Conservation (phyloP, 2,113 vertebrate genomes). For the Zosterops lateralis region DNA sequence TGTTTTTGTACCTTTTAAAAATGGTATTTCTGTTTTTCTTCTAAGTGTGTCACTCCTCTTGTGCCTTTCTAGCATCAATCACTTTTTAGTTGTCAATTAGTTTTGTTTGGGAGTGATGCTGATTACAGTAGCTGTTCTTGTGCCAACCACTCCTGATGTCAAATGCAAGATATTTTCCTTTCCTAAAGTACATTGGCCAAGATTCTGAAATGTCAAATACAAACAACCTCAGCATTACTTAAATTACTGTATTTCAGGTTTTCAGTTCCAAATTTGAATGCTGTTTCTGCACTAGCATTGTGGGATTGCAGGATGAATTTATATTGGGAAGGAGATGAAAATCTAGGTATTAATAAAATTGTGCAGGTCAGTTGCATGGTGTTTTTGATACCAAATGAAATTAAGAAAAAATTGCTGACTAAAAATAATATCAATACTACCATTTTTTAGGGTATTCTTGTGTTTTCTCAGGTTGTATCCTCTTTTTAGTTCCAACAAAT, state of each 20-base stretch:
- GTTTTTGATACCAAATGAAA: neutral
- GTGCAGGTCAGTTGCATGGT: neutral
- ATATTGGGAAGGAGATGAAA: neutral
- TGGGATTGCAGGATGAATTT: neutral
- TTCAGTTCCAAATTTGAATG: neutral
- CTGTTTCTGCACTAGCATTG: neutral
- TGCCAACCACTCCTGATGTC: neutral
- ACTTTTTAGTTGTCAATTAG: neutral
- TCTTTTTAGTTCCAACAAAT: neutral
- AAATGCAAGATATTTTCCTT: neutral
- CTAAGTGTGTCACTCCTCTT: neutral
- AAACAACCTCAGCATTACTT: neutral
- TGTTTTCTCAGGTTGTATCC: neutral
- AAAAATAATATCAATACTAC: neutral
- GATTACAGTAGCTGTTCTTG: neutral
- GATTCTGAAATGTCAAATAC: neutral
- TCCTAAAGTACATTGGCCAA: neutral
- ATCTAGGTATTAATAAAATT: neutral
- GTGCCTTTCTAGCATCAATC: neutral
- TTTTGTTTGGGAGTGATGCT: neutral
- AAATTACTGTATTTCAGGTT: neutral
- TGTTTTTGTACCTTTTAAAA: neutral
- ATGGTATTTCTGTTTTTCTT: neutral
- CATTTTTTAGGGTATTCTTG: neutral
- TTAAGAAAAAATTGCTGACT: neutral